These are phyloP conservation scores for Hephaestus fuliginosus DNA, from an alignment of 2,797 vertebrate genomes.

Conservation along the genomic window DNA sequence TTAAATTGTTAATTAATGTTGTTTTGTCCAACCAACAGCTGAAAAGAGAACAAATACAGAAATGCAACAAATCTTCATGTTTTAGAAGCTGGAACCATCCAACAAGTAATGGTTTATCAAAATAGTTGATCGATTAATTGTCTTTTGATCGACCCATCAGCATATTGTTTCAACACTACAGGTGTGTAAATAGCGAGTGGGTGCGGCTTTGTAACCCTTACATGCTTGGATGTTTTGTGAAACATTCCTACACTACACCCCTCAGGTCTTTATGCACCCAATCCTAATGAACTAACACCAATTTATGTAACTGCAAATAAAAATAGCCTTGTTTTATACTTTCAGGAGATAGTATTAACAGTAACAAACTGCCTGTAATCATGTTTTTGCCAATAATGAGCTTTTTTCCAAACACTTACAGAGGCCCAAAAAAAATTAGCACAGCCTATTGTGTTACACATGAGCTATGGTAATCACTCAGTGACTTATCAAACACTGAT, in stretches of 20 bases:
- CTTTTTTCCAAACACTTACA: neutral
- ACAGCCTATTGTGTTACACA: neutral
- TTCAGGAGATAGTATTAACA: neutral
- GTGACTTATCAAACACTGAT: neutral
- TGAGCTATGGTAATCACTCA: neutral
- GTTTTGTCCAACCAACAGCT: neutral
- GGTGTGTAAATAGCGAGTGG: neutral
- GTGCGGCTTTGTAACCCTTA: neutral
- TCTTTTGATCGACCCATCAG: neutral
- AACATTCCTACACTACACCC: neutral
- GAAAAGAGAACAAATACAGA: neutral
- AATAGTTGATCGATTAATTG: neutral
- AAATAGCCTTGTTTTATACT: neutral
- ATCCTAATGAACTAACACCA: too few species aligned
- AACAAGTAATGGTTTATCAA: neutral
- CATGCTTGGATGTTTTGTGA: neutral
- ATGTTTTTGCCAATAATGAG: neutral
- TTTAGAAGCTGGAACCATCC: neutral
- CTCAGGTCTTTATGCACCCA: neutral
- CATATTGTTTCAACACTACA: slow-evolving; percentile 1
- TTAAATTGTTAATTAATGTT: slow-evolving; percentile 26
- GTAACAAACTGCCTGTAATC: too few species aligned
- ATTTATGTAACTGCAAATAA: neutral
- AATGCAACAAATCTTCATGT: neutral
- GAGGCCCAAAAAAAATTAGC: too few species aligned